Evolutionary conservation across 2,797 vertebrate genomes (phyloP).

Genomic region (Mallotus villosus): DNA sequence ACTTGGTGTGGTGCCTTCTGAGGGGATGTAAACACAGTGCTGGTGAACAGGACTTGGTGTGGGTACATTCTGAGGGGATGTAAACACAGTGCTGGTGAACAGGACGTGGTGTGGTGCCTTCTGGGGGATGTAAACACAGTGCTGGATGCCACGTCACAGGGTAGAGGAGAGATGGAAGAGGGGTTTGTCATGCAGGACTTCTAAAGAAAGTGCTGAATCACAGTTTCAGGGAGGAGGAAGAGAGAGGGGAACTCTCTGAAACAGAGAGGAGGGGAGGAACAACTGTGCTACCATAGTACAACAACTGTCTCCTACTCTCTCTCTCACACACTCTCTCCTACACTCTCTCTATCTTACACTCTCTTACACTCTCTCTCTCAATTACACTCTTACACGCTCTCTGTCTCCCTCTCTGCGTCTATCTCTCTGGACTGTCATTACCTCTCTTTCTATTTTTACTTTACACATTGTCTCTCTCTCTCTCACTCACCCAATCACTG

Average conservation of each 20-base stretch:
- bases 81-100: conserved; percentile 17
- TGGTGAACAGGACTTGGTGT: conserved; percentile 17
- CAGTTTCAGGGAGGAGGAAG: neutral
- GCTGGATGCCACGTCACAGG: conserved; percentile 16
- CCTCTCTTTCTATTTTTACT: neutral
- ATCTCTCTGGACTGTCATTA: neutral
- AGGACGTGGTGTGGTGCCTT: neutral
- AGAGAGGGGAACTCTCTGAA: no score
- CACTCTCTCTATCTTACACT: neutral
- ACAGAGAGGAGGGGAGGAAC: no score
- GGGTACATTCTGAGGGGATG: neutral
- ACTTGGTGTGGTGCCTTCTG: neutral
- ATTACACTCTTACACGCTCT: neutral
- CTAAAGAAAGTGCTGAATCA: neutral
- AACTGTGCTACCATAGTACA: no score
- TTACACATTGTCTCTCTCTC: neutral
- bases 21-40: neutral
- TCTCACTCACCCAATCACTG: neutral
- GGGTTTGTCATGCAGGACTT: neutral
- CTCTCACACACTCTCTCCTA: neutral
- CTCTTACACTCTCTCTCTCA: neutral
- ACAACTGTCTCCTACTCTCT: no score
- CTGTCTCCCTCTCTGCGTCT: neutral
- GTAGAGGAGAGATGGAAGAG: neutral
- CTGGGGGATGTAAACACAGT: neutral